Evolutionary conservation across 2,113 vertebrate genomes (phyloP).

Genomic region (Chamaetylas fuelleborni): DNA sequence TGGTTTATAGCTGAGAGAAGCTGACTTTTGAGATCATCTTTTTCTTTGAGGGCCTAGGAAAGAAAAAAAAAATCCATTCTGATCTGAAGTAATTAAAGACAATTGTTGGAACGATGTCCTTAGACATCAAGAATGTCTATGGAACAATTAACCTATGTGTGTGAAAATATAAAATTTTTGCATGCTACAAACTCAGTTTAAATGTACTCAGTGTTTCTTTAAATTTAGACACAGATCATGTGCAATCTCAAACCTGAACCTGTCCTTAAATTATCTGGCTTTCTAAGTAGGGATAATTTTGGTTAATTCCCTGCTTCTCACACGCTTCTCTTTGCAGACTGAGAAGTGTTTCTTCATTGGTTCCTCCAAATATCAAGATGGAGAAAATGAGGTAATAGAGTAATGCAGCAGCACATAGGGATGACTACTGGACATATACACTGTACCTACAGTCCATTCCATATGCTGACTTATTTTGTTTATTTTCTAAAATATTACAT

Average conservation of each 20-base stretch:
- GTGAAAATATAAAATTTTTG: background rate
- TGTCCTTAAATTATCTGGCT: background rate
- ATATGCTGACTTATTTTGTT: background rate
- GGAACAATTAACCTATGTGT: background rate
- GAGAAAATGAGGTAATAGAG: background rate
- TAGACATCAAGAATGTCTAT: background rate
- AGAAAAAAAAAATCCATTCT: background rate
- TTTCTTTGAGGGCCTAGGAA: constrained; percentile 82
- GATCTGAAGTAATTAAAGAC: background rate
- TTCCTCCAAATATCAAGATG: background rate
- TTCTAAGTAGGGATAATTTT: background rate
- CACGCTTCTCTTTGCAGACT: background rate
- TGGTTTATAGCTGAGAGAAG: constrained; percentile 82
- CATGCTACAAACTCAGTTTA: background rate
- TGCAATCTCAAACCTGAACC: background rate
- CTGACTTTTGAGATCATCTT: constrained; percentile 80
- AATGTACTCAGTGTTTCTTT: background rate
- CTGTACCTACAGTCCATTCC: background rate
- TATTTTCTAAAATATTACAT: background rate
- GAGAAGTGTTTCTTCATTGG: background rate
- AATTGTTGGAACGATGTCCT: background rate
- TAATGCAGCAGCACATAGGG: background rate
- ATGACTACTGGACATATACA: background rate
- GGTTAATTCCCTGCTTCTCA: background rate
- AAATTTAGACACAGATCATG: background rate